Conservation (phyloP, 2,888 invertebrate genomes). For the Apoderus coryli region DNA sequence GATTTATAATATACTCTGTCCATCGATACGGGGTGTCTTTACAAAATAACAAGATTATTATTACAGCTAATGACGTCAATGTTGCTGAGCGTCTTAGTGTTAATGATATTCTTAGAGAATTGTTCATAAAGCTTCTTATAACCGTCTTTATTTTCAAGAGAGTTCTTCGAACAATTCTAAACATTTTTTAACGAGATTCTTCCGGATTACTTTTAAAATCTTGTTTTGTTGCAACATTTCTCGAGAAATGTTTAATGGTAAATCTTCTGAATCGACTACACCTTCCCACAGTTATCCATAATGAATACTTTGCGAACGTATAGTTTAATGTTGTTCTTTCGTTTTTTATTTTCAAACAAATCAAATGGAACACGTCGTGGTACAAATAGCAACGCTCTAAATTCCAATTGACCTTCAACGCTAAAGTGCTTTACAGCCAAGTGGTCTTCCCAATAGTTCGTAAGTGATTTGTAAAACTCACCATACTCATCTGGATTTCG, state of each 20-base stretch:
- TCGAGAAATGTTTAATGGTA: conserved; percentile 96
- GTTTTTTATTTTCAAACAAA: conserved; percentile 95
- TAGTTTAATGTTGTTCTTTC: conserved; percentile 96
- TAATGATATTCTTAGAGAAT: conserved; percentile 94
- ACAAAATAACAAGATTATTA: too few relatives aligned
- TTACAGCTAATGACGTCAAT: too few relatives aligned
- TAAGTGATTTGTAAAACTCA: conserved; percentile 94
- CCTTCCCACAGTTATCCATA: conserved; percentile 99
- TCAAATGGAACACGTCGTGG: conserved; percentile 94
- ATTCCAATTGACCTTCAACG: conserved; percentile 87
- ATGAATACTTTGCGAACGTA: conserved; percentile 98
- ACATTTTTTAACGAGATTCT: conserved; percentile 98
- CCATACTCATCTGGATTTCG: conserved; percentile 95
- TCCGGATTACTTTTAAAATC: conserved; percentile 96
- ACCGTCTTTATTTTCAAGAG: conserved; percentile 89
- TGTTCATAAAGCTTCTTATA: conserved; percentile 99
- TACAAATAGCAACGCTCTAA: conserved; percentile 83
- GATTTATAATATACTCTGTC: too few relatives aligned
- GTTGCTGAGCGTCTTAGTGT: too few relatives aligned
- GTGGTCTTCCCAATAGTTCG: conserved; percentile 98
- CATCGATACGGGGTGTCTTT: too few relatives aligned
- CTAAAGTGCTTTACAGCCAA: conserved; percentile 92
- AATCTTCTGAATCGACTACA: conserved; percentile 97
- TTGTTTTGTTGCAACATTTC: conserved; percentile 99
- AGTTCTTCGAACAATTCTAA: conserved; percentile 93